These are phyloP conservation scores for Holothuria leucospilota DNA, from an alignment of 53 echinoderm and acorn worm genomes.

Conservation along the genomic window DNA sequence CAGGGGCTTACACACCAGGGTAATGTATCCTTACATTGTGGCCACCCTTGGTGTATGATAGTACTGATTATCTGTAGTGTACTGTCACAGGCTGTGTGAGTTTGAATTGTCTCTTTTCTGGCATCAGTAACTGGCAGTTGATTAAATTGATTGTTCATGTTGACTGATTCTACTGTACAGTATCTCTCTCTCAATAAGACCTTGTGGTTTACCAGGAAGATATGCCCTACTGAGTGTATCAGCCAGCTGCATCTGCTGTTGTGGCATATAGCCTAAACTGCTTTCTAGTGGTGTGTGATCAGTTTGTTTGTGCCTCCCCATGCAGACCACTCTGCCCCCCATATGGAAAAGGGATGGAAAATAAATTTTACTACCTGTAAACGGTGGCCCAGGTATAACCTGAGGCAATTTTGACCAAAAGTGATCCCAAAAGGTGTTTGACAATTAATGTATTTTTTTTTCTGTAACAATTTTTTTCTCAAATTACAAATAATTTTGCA, in stretches of 20 bases:
- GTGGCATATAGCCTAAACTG: constrained; percentile 49
- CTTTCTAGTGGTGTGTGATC: constrained; percentile 71
- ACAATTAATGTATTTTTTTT: too few species aligned
- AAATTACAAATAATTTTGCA: too few species aligned
- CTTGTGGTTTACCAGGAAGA: background rate
- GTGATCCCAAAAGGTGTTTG: too few species aligned
- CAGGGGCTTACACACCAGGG: constrained; percentile 33
- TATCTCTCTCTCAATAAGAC: background rate
- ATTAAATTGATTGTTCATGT: constrained; percentile 50
- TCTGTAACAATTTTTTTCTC: too few species aligned
- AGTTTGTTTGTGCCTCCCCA: too few species aligned
- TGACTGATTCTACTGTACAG: constrained; percentile 52
- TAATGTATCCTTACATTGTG: background rate
- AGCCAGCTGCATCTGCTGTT: constrained; percentile 58
- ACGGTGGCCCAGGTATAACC: too few species aligned
- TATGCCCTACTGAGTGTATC: constrained; percentile 61
- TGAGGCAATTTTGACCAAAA: too few species aligned
- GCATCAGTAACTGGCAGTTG: constrained; percentile 25
- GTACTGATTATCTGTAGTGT: constrained; percentile 9
- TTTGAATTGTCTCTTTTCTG: constrained; percentile 20
- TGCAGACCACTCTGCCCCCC: too few species aligned
- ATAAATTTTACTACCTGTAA: too few species aligned
- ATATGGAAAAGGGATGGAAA: too few species aligned
- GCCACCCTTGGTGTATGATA: background rate
- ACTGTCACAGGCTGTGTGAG: constrained; percentile 24